Conservation (phyloP, 1,140 invertebrate species). For the Hermetia illucens region DNA sequence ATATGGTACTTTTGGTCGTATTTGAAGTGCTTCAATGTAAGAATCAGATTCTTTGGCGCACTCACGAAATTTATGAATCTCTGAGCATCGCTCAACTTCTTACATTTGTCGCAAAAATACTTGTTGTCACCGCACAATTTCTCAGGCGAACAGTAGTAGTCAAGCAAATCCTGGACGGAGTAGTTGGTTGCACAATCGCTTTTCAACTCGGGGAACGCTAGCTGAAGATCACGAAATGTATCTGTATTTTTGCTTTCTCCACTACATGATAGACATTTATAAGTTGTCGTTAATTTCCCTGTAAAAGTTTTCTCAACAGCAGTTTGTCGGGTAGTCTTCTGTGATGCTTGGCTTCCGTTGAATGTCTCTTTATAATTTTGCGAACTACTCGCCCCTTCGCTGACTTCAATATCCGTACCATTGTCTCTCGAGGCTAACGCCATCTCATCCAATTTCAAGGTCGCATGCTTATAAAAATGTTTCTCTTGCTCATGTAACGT, state of each 20-base stretch:
- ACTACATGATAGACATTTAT: slow-evolving; percentile 53
- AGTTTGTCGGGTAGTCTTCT: slow-evolving; percentile 11
- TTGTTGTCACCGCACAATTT: slow-evolving; percentile 64
- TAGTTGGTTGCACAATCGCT: slow-evolving; percentile 35
- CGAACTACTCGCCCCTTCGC: not conserved
- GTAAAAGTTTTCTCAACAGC: slow-evolving; percentile 57
- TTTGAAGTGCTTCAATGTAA: slow-evolving; percentile 69
- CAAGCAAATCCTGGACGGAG: slow-evolving; percentile 52
- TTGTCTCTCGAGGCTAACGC: not conserved
- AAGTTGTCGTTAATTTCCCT: slow-evolving; percentile 54
- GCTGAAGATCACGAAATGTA: slow-evolving; percentile 62
- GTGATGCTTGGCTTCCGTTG: slow-evolving; percentile 7
- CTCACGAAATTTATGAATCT: slow-evolving; percentile 54
- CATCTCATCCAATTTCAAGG: not conserved
- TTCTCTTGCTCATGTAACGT: slow-evolving; percentile 56
- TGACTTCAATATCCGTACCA: not conserved
- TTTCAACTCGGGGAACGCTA: slow-evolving; percentile 57
- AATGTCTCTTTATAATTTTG: no score
- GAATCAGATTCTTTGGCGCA: slow-evolving; percentile 57
- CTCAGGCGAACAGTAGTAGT: slow-evolving; percentile 62
- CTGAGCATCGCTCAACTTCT: slow-evolving; percentile 57
- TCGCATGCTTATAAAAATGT: not conserved
- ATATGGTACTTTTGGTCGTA: slow-evolving; percentile 54
- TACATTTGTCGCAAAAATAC: slow-evolving; percentile 66
- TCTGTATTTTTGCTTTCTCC: slow-evolving; percentile 56